phyloP scores from a whole-genome alignment of 2,888 invertebrate species.

The Melieria crassipennis region DNA sequence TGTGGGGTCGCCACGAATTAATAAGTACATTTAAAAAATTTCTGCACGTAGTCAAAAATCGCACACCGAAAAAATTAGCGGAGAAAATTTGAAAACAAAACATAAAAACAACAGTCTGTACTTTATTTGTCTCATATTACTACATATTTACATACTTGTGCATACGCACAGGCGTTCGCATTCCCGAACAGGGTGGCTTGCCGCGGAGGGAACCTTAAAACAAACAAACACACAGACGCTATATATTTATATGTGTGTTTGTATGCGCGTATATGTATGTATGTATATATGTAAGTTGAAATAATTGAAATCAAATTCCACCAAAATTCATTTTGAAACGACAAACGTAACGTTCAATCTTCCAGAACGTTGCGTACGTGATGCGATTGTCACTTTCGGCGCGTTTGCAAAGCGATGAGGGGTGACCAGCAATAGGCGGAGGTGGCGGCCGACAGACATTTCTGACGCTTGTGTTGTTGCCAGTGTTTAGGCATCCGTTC shows the following conservation, averaged over 20 bases:
- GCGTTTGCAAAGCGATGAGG: no score
- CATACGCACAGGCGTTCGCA: not conserved
- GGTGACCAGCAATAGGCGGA: no score
- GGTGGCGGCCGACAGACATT: no score
- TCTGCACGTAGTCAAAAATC: constrained; percentile 33
- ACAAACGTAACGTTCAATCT: constrained; percentile 64
- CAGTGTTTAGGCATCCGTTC: no score
- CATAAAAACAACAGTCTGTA: constrained; percentile 1
- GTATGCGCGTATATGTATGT: not conserved
- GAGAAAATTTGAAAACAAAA: constrained; percentile 7
- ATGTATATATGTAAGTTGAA: not conserved
- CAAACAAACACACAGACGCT: not conserved
- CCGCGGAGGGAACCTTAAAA: no score
- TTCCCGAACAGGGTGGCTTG: no score
- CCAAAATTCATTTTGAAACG: constrained; percentile 59
- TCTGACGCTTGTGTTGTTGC: no score
- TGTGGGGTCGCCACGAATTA: not conserved
- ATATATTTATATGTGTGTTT: not conserved
- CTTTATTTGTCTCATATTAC: not conserved
- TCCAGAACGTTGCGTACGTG: constrained; percentile 62
- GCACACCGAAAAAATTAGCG: constrained; percentile 12
- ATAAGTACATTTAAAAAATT: constrained; percentile 35
- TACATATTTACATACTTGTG: not conserved
- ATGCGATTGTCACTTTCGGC: constrained; percentile 49
- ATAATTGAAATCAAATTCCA: constrained; percentile 17